These are phyloP conservation scores for Radopholus similis DNA, from an alignment of 1,140 invertebrate species.

Conservation along the genomic window DNA sequence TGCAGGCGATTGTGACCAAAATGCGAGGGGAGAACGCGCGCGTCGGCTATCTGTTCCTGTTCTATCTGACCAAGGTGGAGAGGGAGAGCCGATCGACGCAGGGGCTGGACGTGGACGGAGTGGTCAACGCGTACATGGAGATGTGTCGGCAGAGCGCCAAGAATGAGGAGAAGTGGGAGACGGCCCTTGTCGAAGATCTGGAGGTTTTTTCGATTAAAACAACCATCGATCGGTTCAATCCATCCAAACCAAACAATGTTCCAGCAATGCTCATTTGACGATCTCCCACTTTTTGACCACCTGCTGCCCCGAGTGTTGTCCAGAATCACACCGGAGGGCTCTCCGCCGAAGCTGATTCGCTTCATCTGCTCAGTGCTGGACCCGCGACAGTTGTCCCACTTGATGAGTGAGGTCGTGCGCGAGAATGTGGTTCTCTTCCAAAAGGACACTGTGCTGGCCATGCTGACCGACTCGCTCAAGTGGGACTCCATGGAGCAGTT, in stretches of 20 bases:
- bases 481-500: constrained; percentile 36
- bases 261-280: constrained; percentile 28
- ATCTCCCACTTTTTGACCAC: constrained; percentile 20
- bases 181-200: constrained; percentile 12
- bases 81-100: background rate
- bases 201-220: too few relatives aligned
- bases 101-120: background rate
- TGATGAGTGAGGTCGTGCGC: constrained; percentile 26
- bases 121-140: constrained; percentile 10
- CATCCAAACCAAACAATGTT: background rate
- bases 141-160: constrained; percentile 8
- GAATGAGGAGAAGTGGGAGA: constrained; percentile 8
- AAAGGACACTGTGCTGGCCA: background rate
- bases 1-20: constrained; percentile 22
- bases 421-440: constrained; percentile 31
- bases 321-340: constrained; percentile 1
- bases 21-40: constrained; percentile 21
- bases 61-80: constrained; percentile 10
- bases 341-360: constrained; percentile 20
- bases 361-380: constrained; percentile 21
- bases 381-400: constrained; percentile 12
- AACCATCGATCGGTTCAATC: too few relatives aligned
- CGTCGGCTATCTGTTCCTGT: constrained; percentile 30
- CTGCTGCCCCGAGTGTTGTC: constrained; percentile 22
- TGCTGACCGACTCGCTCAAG: constrained; percentile 17